Percentiles rank a stretch among this genome's conserved stretches.
phyloP scores from a whole-genome alignment of 2,888 invertebrate species.

The Amiota minor region DNA sequence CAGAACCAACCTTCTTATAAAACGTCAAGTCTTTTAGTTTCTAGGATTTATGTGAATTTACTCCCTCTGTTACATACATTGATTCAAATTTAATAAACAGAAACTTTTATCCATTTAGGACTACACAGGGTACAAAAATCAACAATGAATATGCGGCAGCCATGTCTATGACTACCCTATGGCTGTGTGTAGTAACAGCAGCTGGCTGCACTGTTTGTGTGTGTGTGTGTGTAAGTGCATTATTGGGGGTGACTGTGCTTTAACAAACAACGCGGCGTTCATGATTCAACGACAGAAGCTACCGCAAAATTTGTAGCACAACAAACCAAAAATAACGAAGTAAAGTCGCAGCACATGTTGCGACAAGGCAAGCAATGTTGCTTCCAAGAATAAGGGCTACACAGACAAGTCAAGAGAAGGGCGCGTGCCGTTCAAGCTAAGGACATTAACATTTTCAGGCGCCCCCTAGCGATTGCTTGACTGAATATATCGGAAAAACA shows the following conservation, averaged over 20 bases:
- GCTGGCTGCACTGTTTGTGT: neutral
- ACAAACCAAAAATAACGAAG: conserved; percentile 13
- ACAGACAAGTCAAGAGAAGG: neutral
- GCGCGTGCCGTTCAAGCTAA: neutral
- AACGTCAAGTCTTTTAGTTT: too few species aligned
- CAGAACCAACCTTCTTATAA: too few species aligned
- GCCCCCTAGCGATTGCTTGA: neutral
- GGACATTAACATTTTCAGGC: neutral
- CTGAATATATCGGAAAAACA: too few species aligned
- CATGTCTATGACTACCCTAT: neutral
- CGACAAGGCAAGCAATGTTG: neutral
- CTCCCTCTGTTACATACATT: too few species aligned
- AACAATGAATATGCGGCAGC: too few species aligned
- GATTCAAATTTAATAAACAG: too few species aligned
- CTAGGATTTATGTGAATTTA: too few species aligned
- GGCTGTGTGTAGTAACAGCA: neutral
- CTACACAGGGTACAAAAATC: too few species aligned
- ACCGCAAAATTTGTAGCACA: conserved; percentile 22
- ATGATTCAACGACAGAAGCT: conserved; percentile 20
- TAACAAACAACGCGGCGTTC: conserved; percentile 26
- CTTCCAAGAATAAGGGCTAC: neutral
- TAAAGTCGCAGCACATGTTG: conserved; percentile 17
- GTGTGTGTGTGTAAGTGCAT: conserved; percentile 29
- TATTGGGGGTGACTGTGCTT: conserved; percentile 16
- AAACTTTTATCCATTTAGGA: too few species aligned